Evolutionary conservation across 64 coral and sea anemone genomes (phyloP).

Genomic region (Dendrophyllia cribrosa): DNA sequence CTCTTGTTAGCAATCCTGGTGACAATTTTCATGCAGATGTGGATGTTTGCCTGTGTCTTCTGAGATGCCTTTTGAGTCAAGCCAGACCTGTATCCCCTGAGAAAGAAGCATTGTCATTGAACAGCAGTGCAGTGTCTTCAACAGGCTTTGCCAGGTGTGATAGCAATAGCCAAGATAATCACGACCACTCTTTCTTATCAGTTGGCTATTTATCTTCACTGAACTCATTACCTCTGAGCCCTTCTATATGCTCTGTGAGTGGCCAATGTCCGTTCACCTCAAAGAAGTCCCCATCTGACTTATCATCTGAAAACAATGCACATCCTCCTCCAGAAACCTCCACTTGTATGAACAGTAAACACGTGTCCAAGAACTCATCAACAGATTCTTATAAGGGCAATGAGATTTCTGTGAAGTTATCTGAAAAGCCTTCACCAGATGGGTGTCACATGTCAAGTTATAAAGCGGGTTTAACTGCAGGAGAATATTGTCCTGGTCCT

Average conservation of each 20-base stretch:
- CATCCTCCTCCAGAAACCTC: too few relatives aligned
- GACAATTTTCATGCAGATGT: neutral
- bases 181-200: neutral
- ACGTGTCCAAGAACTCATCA: neutral
- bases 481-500: too few relatives aligned
- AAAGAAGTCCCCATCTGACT: neutral
- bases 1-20: neutral
- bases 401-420: neutral
- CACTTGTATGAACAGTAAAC: neutral
- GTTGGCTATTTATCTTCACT: neutral
- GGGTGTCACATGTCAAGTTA: neutral
- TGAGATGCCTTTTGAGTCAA: neutral
- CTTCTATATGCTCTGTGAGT: neutral
- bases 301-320: neutral
- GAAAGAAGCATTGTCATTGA: neutral
- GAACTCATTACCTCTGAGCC: neutral
- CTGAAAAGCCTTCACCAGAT: neutral
- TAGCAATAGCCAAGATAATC: neutral
- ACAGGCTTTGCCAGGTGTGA: neutral
- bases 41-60: neutral
- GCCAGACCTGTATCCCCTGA: neutral
- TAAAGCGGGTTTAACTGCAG: too few relatives aligned
- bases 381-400: too few relatives aligned
- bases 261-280: neutral
- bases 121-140: neutral